A percentile compares a stretch with the other conserved stretches of the same genome.
These are phyloP conservation scores for Parotocinclus haroldoi DNA, from an alignment of 2,797 vertebrate species.

Conservation along the genomic window DNA sequence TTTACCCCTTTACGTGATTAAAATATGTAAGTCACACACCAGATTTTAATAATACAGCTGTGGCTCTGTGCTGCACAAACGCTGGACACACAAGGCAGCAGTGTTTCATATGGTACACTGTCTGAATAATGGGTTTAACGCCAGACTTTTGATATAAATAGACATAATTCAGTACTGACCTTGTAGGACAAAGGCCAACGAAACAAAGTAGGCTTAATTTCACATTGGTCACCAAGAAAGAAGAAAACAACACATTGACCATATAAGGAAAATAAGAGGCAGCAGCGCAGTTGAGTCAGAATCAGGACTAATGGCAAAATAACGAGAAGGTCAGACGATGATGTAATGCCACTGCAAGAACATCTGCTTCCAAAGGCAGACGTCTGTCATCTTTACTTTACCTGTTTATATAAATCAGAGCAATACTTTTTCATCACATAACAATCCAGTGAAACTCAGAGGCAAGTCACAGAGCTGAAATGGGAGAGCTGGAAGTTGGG, in stretches of 20 bases:
- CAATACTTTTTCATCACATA: constrained; percentile 13
- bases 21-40: no score
- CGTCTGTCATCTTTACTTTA: background rate
- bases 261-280: background rate
- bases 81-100: no score
- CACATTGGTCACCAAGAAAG: no score
- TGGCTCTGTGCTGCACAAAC: no score
- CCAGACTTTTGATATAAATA: no score
- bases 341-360: constrained; percentile 17
- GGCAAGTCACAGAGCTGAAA: background rate
- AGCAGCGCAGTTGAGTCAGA: background rate
- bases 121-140: no score
- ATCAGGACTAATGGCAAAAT: background rate
- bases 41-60: no score
- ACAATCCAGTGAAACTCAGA: background rate
- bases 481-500: background rate
- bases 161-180: background rate
- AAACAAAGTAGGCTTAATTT: background rate
- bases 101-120: no score
- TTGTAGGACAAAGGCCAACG: background rate
- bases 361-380: background rate
- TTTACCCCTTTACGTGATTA: no score
- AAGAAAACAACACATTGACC: background rate
- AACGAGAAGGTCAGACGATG: constrained; percentile 12
- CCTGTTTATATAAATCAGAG: background rate